Evolutionary conservation across 2,113 vertebrate species (phyloP).

Genomic region (Caracal caracal): DNA sequence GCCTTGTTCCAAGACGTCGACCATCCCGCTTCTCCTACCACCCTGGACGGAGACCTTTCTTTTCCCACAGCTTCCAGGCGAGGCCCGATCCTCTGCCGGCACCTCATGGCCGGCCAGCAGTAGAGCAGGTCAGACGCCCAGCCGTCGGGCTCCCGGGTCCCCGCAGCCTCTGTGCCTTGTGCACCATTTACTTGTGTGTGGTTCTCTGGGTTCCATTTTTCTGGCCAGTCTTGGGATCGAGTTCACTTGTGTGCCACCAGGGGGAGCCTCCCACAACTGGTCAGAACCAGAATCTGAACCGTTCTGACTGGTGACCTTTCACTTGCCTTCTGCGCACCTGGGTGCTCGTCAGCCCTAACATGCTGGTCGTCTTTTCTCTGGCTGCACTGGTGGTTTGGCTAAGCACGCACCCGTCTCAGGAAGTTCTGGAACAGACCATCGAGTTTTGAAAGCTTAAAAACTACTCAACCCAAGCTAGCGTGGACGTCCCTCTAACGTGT

Average conservation of each 20-base stretch:
- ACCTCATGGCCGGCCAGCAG: not conserved
- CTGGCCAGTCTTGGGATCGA: not conserved
- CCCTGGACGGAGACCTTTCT: too few species aligned
- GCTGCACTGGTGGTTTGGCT: fast-evolving
- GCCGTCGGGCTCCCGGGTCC: fast-evolving
- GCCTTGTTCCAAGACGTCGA: not conserved
- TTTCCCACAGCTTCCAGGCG: too few species aligned
- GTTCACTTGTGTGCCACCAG: not conserved
- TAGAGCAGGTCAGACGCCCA: not conserved
- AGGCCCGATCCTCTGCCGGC: not conserved
- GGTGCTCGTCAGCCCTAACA: fast-evolving
- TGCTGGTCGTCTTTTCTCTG: not conserved
- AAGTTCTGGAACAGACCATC: not conserved
- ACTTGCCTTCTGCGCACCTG: too few species aligned
- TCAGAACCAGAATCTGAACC: not conserved
- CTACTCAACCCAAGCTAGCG: not conserved
- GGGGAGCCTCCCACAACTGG: not conserved
- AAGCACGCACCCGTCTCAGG: not conserved
- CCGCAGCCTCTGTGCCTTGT: fast-evolving
- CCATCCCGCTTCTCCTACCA: not conserved
- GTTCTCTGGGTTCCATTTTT: not conserved
- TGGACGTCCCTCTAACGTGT: not conserved
- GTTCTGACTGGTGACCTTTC: fast-evolving
- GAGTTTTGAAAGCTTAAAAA: not conserved
- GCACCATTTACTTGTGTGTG: not conserved